Conservation (phyloP, 1,140 invertebrate species). For the Phocides pigmalion region DNA sequence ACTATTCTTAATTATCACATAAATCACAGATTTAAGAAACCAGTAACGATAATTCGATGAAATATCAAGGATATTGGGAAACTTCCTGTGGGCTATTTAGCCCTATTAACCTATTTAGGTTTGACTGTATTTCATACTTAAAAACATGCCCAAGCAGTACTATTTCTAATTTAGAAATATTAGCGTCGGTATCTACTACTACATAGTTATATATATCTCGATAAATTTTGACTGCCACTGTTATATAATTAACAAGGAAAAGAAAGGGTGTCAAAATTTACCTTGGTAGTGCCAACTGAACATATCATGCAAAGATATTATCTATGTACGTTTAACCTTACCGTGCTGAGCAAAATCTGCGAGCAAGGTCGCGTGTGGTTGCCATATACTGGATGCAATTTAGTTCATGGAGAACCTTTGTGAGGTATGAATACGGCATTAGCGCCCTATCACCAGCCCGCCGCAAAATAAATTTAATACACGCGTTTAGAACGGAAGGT, state of each 20-base stretch:
- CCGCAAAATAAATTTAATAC: slow-evolving; percentile 36
- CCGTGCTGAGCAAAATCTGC: slow-evolving; percentile 44
- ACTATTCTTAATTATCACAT: no score
- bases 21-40: no score
- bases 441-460: slow-evolving; percentile 32
- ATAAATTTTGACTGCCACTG: no score
- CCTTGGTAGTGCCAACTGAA: slow-evolving; percentile 9
- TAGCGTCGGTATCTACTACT: no score
- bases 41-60: no score
- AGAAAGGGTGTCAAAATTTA: slow-evolving; percentile 2
- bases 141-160: no score
- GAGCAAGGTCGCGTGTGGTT: slow-evolving; percentile 59
- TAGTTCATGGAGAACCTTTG: slow-evolving; percentile 72
- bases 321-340: slow-evolving; percentile 34
- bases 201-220: no score
- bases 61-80: no score
- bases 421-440: slow-evolving; percentile 43
- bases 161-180: no score
- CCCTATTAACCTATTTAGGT: no score
- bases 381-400: slow-evolving; percentile 55
- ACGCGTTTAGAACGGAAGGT: slow-evolving; percentile 33
- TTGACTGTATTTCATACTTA: no score
- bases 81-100: no score
- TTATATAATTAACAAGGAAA: not conserved
- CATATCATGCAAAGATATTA: slow-evolving; percentile 6